Evolutionary conservation across 2,113 vertebrate species (phyloP).

Genomic region (Petroica traversi): DNA sequence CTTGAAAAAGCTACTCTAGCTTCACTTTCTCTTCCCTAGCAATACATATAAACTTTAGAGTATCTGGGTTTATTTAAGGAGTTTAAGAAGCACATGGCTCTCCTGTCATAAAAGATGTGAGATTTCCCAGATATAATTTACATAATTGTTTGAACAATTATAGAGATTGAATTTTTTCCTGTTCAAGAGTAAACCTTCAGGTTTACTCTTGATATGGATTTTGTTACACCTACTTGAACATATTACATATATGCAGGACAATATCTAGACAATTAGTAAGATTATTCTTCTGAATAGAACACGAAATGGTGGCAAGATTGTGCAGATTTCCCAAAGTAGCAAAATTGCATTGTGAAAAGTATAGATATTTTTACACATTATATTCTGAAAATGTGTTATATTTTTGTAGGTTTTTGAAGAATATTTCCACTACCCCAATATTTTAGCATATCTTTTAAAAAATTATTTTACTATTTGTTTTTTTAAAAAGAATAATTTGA

Average conservation of each 20-base stretch:
- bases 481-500: background rate
- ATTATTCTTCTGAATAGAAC: background rate
- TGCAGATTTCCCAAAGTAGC: background rate
- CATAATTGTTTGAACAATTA: background rate
- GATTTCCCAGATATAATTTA: background rate
- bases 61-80: background rate
- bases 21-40: background rate
- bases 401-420: background rate
- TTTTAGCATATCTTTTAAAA: background rate
- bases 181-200: background rate
- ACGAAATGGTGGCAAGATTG: background rate
- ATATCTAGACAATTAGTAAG: background rate
- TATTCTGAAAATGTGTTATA: background rate
- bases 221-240: background rate
- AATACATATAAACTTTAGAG: background rate
- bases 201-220: background rate
- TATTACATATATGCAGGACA: background rate
- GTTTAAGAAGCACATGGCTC: background rate
- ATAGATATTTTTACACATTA: background rate
- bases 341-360: background rate
- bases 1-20: background rate
- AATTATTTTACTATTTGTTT: background rate
- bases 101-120: background rate
- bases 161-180: background rate
- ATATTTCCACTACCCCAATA: slow-evolving; percentile 6